Evolutionary conservation across 2,888 invertebrate genomes (phyloP).

Genomic region (Achlya flavicornis): DNA sequence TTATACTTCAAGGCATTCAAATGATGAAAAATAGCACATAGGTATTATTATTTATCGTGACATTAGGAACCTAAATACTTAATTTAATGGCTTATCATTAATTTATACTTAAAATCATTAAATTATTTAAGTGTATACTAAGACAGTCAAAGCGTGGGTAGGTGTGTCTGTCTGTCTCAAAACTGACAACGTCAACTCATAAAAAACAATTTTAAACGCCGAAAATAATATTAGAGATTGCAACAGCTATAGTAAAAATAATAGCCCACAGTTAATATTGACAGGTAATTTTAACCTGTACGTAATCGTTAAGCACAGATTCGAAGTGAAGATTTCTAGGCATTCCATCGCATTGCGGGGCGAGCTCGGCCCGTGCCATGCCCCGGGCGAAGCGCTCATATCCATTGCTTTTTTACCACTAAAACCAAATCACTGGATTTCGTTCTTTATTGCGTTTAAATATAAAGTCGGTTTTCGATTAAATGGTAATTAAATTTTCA

Average conservation of each 20-base stretch:
- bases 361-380: conserved; percentile 65
- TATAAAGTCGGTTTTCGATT: conserved; percentile 35
- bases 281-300: conserved; percentile 57
- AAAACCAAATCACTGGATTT: conserved; percentile 23
- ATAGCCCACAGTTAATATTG: conserved; percentile 52
- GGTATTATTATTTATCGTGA: no score
- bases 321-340: conserved; percentile 60
- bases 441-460: conserved; percentile 27
- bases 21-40: no score
- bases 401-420: conserved; percentile 33
- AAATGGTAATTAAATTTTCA: conserved; percentile 32
- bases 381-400: conserved; percentile 52
- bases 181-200: conserved; percentile 1
- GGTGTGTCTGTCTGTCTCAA: neutral
- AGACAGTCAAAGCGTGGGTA: neutral
- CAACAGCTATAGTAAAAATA: conserved; percentile 40
- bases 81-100: neutral
- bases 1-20: no score
- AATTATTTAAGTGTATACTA: conserved; percentile 1
- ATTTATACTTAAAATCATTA: neutral
- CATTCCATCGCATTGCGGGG: conserved; percentile 32
- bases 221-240: conserved; percentile 40
- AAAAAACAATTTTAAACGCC: conserved; percentile 29
- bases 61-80: no score
- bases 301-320: conserved; percentile 55